These are phyloP conservation scores for Cryptoblepharus egeriae DNA, from an alignment of 2,797 vertebrate species.

Conservation along the genomic window DNA sequence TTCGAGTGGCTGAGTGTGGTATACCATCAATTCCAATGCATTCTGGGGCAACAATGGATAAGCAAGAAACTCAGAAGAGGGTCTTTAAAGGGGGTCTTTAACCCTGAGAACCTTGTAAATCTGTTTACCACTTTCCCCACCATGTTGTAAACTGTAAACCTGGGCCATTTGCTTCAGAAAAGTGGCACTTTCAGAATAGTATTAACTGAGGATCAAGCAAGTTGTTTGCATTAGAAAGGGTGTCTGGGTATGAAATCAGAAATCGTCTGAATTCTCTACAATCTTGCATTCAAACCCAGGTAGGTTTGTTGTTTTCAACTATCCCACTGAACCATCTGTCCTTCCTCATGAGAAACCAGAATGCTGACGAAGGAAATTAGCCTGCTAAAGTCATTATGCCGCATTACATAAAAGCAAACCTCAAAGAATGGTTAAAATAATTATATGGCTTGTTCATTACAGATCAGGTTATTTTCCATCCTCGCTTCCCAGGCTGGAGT, in stretches of 20 bases:
- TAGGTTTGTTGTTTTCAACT: background rate
- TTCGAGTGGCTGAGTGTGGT: no score
- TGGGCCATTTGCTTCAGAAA: background rate
- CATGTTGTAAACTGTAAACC: no score
- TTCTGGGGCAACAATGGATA: no score
- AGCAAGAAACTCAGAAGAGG: no score
- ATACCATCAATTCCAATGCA: no score
- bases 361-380: background rate
- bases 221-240: background rate
- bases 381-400: background rate
- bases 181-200: background rate
- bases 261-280: background rate
- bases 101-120: no score
- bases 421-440: slow-evolving; percentile 40
- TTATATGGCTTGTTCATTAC: slow-evolving; percentile 37
- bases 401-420: slow-evolving; percentile 10
- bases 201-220: background rate
- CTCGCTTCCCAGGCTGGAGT: slow-evolving; percentile 38
- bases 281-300: background rate
- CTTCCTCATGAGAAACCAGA: background rate
- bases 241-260: background rate
- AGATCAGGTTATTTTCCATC: slow-evolving; percentile 41
- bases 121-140: no score
- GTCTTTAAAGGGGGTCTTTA: no score
- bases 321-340: background rate